Evolutionary conservation across 2,797 vertebrate genomes (phyloP).

Genomic region (Fistularia commersonii): DNA sequence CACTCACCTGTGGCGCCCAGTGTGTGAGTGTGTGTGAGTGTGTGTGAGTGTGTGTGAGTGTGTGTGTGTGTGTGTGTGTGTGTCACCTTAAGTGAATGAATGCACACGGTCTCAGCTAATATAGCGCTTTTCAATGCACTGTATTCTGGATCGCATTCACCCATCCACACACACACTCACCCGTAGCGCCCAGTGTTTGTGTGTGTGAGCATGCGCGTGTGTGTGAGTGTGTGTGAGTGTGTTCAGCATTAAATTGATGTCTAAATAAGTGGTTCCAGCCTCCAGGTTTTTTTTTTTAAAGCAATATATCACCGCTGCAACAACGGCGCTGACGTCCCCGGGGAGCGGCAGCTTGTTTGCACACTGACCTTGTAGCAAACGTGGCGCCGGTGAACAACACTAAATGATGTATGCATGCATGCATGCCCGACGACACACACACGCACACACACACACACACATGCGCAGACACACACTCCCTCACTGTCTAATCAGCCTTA

Average conservation of each 20-base stretch:
- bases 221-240: slow-evolving; percentile 25
- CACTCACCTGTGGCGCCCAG: too few relatives aligned
- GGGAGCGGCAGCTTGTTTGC: slow-evolving; percentile 51
- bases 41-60: too few relatives aligned
- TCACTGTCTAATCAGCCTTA: slow-evolving; percentile 17
- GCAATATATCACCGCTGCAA: slow-evolving; percentile 66
- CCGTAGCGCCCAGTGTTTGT: slow-evolving; percentile 4
- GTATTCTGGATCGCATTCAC: too few relatives aligned
- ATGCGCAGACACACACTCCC: slow-evolving; percentile 15
- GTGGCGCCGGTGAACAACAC: slow-evolving; percentile 38
- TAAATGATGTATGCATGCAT: slow-evolving; percentile 44
- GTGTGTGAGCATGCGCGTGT: slow-evolving; percentile 29
- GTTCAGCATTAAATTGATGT: slow-evolving; percentile 74
- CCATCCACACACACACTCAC: slow-evolving; percentile 13
- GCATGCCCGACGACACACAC: too few relatives aligned
- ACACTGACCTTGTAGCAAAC: slow-evolving; percentile 68
- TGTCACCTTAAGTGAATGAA: too few relatives aligned
- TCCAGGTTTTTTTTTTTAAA: slow-evolving; percentile 51
- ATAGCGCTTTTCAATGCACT: too few relatives aligned
- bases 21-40: too few relatives aligned
- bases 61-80: too few relatives aligned
- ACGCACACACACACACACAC: slow-evolving; percentile 8
- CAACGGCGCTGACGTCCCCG: slow-evolving; percentile 58
- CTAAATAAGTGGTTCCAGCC: slow-evolving; percentile 72
- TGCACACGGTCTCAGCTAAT: too few relatives aligned